Evolutionary conservation across 2,797 vertebrate species (phyloP).

Genomic region (Malurus splendens): DNA sequence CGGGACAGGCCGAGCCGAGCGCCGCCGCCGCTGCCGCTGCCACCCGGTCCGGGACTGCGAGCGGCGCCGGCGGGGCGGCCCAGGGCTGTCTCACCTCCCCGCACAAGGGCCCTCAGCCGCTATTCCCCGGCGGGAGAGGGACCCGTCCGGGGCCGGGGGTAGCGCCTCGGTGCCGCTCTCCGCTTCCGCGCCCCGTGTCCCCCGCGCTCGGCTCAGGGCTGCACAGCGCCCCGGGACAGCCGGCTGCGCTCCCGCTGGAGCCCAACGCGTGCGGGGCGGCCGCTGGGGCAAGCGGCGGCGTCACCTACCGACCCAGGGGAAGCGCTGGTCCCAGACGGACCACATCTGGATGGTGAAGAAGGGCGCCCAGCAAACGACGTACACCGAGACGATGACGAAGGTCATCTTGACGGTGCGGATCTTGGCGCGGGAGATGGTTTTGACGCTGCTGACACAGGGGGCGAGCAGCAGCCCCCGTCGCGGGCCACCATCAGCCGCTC

Average conservation of each 20-base stretch:
- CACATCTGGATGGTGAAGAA: constrained; percentile 95
- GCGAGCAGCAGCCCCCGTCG: constrained; percentile 77
- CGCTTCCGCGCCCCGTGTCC: background rate
- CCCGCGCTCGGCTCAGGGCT: background rate
- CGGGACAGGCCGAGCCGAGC: background rate
- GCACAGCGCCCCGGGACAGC: background rate
- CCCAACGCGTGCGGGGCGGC: background rate
- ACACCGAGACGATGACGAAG: constrained; percentile 91
- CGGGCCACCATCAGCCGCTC: background rate
- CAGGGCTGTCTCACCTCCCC: background rate
- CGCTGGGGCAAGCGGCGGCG: background rate
- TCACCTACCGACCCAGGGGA: constrained; percentile 81
- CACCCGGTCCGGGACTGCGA: background rate
- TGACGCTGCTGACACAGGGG: constrained; percentile 85
- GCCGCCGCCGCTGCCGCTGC: background rate
- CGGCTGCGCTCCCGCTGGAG: background rate
- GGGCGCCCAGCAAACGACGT: constrained; percentile 92
- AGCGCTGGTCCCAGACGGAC: constrained; percentile 90
- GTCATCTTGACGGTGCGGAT: constrained; percentile 97
- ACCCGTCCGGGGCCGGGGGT: background rate
- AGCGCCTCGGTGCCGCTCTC: background rate
- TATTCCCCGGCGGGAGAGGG: background rate
- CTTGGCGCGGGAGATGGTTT: constrained; percentile 89
- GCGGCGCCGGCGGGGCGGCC: background rate
- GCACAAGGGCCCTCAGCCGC: background rate